Percentiles rank a stretch among this genome's conserved stretches.
Evolutionary conservation across 2,888 invertebrate genomes (phyloP).

Genomic region (Monopis laevigella): DNA sequence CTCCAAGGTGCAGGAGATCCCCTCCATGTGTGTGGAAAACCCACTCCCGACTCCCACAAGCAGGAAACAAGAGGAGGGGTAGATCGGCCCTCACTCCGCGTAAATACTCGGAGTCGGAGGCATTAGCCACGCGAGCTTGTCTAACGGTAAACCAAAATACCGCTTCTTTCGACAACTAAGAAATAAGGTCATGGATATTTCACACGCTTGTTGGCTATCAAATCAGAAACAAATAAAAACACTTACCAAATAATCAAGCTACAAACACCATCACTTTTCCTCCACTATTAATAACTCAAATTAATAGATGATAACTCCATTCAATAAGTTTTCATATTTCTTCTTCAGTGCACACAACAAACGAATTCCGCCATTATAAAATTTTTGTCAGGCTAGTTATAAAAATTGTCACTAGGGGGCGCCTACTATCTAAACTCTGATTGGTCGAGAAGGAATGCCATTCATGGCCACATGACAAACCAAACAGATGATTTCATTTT

Average conservation of each 20-base stretch:
- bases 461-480: neutral
- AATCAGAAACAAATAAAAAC: constrained; percentile 17
- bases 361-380: constrained; percentile 53
- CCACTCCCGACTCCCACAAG: constrained; percentile 63
- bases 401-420: constrained; percentile 43
- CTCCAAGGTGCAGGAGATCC: constrained; percentile 63
- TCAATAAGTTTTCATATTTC: constrained; percentile 28
- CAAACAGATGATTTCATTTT: neutral
- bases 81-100: constrained; percentile 48
- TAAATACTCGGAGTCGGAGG: too few relatives aligned
- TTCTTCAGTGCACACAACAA: constrained; percentile 44
- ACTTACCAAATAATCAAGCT: constrained; percentile 10
- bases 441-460: constrained; percentile 28
- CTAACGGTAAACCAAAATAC: constrained; percentile 58
- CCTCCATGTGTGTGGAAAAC: constrained; percentile 58
- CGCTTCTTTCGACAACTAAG: constrained; percentile 36
- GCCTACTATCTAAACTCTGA: constrained; percentile 24
- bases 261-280: constrained; percentile 14
- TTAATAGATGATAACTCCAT: constrained; percentile 22
- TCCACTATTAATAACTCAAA: neutral
- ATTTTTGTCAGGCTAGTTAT: constrained; percentile 27
- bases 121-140: constrained; percentile 49
- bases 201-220: constrained; percentile 20
- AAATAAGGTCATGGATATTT: constrained; percentile 60
- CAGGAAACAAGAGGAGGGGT: constrained; percentile 63